phyloP scores from a whole-genome alignment of 2,113 vertebrate species.

The Thunnus thynnus region DNA sequence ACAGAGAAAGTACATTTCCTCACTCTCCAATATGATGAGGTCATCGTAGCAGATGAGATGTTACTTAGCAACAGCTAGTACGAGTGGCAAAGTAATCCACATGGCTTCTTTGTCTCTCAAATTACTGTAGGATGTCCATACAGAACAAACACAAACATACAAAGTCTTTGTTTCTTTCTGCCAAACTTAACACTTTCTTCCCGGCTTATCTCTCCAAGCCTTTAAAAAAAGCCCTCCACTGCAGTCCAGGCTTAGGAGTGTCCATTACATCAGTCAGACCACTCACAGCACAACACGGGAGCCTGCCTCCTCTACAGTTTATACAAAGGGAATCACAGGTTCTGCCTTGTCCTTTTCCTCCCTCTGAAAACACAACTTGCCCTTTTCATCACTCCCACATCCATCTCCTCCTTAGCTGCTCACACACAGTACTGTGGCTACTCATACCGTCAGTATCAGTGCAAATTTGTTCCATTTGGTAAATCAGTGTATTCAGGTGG shows the following conservation, averaged over 20 bases:
- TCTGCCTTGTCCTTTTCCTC: slow-evolving; percentile 42
- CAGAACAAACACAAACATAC: slow-evolving; percentile 5
- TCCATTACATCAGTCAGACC: slow-evolving; percentile 47
- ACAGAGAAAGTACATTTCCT: slow-evolving; percentile 6
- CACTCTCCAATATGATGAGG: slow-evolving; percentile 7
- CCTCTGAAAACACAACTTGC: slow-evolving; percentile 53
- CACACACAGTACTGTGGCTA: slow-evolving; percentile 15
- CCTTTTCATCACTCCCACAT: slow-evolving; percentile 63
- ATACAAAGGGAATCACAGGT: slow-evolving; percentile 45
- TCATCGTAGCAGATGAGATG: slow-evolving; percentile 27
- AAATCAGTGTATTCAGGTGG: slow-evolving; percentile 6
- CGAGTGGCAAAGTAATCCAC: slow-evolving; percentile 15
- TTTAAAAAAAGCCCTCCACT: slow-evolving; percentile 7
- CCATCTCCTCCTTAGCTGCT: slow-evolving; percentile 56
- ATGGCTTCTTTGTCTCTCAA: slow-evolving; percentile 12
- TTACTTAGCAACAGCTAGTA: slow-evolving; percentile 60
- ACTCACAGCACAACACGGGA: slow-evolving; percentile 19
- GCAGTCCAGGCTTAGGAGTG: slow-evolving; percentile 13
- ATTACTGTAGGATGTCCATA: not conserved
- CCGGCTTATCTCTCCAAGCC: not conserved
- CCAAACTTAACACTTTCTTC: slow-evolving; percentile 19
- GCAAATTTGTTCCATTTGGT: slow-evolving; percentile 17
- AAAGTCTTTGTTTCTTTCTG: not conserved
- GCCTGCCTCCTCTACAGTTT: slow-evolving; percentile 21
- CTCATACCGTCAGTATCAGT: not conserved